phyloP scores from a whole-genome alignment of 2,113 vertebrate species.

The Harpagus bidentatus region DNA sequence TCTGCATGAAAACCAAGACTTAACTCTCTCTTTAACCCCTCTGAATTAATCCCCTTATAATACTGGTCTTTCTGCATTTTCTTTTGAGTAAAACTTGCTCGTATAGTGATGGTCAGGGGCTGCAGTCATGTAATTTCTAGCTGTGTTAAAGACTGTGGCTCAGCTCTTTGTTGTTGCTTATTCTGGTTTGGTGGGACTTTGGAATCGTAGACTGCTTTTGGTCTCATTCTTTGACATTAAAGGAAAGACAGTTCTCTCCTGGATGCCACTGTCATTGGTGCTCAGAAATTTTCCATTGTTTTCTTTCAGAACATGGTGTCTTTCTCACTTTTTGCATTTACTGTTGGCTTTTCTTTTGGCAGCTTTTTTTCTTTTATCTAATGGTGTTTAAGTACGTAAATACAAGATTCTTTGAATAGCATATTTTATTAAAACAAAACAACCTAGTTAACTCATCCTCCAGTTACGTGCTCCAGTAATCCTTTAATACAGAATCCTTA shows the following conservation, averaged over 20 bases:
- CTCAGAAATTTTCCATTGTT: neutral
- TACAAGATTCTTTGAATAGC: neutral
- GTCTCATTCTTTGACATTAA: neutral
- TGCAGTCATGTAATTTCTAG: neutral
- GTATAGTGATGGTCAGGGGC: rapidly evolving
- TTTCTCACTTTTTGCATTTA: neutral
- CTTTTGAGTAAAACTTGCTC: neutral
- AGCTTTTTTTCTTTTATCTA: neutral
- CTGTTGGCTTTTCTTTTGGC: neutral
- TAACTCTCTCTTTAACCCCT: neutral
- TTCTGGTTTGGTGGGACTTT: neutral
- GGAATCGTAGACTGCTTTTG: neutral
- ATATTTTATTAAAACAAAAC: conserved; percentile 9
- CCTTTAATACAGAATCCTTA: neutral
- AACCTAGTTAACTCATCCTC: neutral
- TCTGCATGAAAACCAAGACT: neutral
- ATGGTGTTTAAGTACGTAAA: neutral
- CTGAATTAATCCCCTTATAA: neutral
- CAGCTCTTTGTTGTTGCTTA: neutral
- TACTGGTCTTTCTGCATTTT: neutral
- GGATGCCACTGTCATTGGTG: neutral
- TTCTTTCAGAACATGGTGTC: neutral
- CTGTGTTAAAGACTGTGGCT: neutral
- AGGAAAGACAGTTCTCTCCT: neutral
- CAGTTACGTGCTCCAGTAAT: neutral